A percentile compares a stretch with the other conserved stretches of the same genome.
phyloP scores from a whole-genome alignment of 2,797 vertebrate species.

The Lithobates sylvaticus region DNA sequence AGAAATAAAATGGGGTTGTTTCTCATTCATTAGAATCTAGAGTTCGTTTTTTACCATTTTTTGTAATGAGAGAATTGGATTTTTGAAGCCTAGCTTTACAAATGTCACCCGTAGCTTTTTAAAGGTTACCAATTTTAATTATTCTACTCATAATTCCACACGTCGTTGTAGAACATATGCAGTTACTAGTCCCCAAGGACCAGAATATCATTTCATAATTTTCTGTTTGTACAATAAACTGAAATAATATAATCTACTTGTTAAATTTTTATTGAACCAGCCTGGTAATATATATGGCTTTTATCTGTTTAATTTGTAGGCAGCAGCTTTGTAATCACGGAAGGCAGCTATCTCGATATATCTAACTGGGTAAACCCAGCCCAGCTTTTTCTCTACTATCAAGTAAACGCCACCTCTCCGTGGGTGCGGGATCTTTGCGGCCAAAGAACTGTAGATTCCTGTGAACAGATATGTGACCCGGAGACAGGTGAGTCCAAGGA shows the following conservation, averaged over 20 bases:
- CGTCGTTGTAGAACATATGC: too few species aligned
- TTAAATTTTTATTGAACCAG: neutral
- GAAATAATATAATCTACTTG: too few species aligned
- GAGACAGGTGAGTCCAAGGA: conserved; percentile 87
- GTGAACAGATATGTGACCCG: conserved; percentile 94
- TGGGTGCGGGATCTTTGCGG: conserved; percentile 95
- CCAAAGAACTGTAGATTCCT: conserved; percentile 92
- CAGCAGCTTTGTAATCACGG: conserved; percentile 96
- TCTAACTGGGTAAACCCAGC: conserved; percentile 98
- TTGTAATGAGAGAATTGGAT: too few species aligned
- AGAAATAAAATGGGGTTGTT: neutral
- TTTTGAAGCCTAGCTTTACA: too few species aligned
- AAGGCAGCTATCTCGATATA: conserved; percentile 95
- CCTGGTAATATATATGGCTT: conserved; percentile 6
- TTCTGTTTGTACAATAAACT: too few species aligned
- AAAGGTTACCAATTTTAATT: too few species aligned
- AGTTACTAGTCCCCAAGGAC: too few species aligned
- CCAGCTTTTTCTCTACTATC: conserved; percentile 93
- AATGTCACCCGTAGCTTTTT: too few species aligned
- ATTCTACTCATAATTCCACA: too few species aligned
- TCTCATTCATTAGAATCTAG: too few species aligned
- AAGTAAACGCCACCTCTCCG: conserved; percentile 92
- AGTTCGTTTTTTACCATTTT: too few species aligned
- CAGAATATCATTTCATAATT: too few species aligned
- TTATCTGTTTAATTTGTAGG: conserved; percentile 73